phyloP scores from a whole-genome alignment of 2,888 invertebrate species.

The Lottia scabra region DNA sequence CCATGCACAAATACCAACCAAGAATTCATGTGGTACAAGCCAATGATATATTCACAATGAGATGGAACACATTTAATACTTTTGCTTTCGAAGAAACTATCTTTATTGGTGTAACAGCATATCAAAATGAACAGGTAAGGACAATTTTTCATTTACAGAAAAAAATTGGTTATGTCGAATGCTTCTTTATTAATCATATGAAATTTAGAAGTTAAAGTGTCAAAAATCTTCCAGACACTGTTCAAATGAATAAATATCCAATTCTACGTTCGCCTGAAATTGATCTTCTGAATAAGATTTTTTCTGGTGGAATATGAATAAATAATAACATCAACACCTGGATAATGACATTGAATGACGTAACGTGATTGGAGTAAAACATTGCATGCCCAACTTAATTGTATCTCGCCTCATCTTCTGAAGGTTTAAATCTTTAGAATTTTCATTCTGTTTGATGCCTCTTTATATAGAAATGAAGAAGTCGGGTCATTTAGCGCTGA shows the following conservation, averaged over 20 bases:
- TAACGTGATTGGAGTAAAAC: not conserved
- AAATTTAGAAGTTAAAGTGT: too few relatives aligned
- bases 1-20: constrained; percentile 70
- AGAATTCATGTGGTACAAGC: constrained; percentile 68
- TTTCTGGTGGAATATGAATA: not conserved
- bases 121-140: constrained; percentile 69
- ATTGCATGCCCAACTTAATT: not conserved
- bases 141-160: not conserved
- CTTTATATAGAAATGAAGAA: too few relatives aligned
- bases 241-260: too few relatives aligned
- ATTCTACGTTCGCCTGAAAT: too few relatives aligned
- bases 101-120: constrained; percentile 70
- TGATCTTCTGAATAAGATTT: not conserved
- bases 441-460: too few relatives aligned
- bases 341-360: not conserved
- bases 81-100: constrained; percentile 68
- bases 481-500: not conserved
- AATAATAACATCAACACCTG: not conserved
- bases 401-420: too few relatives aligned
- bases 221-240: too few relatives aligned
- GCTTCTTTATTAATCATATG: too few relatives aligned
- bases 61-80: constrained; percentile 68
- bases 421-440: too few relatives aligned
- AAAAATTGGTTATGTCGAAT: too few relatives aligned
- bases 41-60: constrained; percentile 75